Evolutionary conservation across 1,140 invertebrate species (phyloP), one percentile per base, ranked within the genome.

Genomic region (Scaptomyza pallida): DNA sequence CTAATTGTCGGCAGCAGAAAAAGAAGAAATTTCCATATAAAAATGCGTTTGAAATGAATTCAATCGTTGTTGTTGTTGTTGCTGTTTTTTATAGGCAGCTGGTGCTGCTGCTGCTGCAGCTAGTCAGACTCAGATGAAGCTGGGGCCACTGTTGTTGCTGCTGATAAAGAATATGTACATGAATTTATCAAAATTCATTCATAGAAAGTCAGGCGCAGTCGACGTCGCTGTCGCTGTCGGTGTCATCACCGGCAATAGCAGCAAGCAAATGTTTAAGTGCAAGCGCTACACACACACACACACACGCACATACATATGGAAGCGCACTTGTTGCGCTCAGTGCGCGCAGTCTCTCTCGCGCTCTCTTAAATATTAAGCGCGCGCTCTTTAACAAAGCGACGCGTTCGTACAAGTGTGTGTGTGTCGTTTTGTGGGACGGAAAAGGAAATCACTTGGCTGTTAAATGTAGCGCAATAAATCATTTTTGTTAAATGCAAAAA

Each of bases 171-270:
- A 5, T n/a, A n/a, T 37, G 67, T 59, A 4, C 5, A n/a, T 37
- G 75, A 54, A 79, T 88, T 88, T 88, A 88, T 88, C 82, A 88
- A 88, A 88, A 88, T 88, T 82, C 82, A 88, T 88, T 88, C 82
- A 88, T 89, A 60, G 82, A 81, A 62, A 61, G 41, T 37, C 56
- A 47, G 55, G 15, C 63, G 45, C 55, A 33, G 51, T 51, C 56
- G 30, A 13, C 12, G 45, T 44, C 13, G 33, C 0, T 9, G 54
- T 33, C 16, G 43, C 10, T 10, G 43, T 19, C 57, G 64, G 9
- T 9, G 55, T 37, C 59, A 26, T 43, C n/a, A 64, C 62, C 60
- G 83, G 76, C 70, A 71, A 56, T 45, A 15, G 43, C 33, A 43
- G 56, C 52, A 59, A 35, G 50, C 26, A 40, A 30, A 16, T 21